These are phyloP conservation scores for Drosophila neocordata DNA, from an alignment of 1,140 invertebrate species.

Conservation along the genomic window DNA sequence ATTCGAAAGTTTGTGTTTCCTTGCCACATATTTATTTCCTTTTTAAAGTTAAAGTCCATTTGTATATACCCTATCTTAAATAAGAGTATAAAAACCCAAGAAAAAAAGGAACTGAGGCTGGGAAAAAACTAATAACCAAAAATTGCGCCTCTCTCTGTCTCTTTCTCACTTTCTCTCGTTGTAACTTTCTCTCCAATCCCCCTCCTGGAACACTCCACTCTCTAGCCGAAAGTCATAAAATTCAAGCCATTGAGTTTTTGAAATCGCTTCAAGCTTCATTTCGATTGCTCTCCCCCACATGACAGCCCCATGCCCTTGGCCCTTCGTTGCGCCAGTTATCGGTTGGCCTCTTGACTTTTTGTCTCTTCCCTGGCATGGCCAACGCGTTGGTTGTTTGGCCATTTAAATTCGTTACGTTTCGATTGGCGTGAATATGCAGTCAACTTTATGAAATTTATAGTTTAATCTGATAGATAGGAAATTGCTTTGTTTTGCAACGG, in stretches of 20 bases:
- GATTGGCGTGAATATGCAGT: slow-evolving; percentile 80
- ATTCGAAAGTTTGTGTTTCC: too few species aligned
- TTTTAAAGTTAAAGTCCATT: background rate
- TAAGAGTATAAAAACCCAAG: background rate
- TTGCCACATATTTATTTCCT: too few species aligned
- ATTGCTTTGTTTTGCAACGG: slow-evolving; percentile 70
- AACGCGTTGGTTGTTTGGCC: slow-evolving; percentile 66
- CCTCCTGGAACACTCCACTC: slow-evolving; percentile 23
- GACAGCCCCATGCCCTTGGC: background rate
- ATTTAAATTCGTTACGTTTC: slow-evolving; percentile 81
- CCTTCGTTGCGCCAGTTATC: slow-evolving; percentile 7
- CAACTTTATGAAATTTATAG: slow-evolving; percentile 81
- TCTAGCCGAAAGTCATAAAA: slow-evolving; percentile 70
- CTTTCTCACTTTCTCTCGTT: background rate
- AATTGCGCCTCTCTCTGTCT: slow-evolving; percentile 46
- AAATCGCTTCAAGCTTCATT: slow-evolving; percentile 79
- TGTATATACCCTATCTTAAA: background rate
- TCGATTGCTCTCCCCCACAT: slow-evolving; percentile 50
- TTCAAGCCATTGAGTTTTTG: slow-evolving; percentile 79
- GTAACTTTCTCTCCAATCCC: background rate
- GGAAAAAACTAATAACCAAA: slow-evolving; percentile 69
- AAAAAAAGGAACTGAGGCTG: slow-evolving; percentile 2
- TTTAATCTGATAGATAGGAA: slow-evolving; percentile 81
- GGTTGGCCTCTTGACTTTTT: slow-evolving; percentile 64
- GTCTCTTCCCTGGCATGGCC: slow-evolving; percentile 20